Percentiles rank a stretch among this genome's conserved stretches.
These are phyloP conservation scores for Troilus luridus DNA, from an alignment of 2,888 invertebrate genomes.

Conservation along the genomic window DNA sequence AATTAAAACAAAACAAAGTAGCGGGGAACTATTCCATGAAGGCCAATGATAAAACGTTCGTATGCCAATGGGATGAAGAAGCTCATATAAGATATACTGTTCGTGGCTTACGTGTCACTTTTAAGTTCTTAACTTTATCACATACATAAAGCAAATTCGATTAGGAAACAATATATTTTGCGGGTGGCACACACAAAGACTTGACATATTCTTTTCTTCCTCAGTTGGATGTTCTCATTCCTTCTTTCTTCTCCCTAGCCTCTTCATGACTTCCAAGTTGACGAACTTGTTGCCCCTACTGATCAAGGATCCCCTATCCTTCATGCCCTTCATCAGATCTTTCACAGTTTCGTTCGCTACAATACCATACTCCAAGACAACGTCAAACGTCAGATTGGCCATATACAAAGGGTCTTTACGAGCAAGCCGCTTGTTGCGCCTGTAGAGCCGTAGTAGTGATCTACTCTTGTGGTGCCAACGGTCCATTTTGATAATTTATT, in stretches of 20 bases:
- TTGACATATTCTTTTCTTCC: background rate
- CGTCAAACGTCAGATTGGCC: background rate
- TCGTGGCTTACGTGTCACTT: no score
- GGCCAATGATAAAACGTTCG: background rate
- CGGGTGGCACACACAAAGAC: background rate
- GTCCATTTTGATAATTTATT: background rate
- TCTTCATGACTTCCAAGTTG: constrained; percentile 16
- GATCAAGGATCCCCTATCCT: background rate
- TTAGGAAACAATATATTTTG: background rate
- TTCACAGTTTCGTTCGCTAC: background rate
- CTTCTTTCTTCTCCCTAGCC: background rate
- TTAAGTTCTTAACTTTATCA: background rate
- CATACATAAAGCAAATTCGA: background rate
- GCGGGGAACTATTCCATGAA: no score
- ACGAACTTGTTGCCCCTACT: background rate
- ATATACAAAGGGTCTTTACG: background rate
- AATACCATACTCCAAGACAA: background rate
- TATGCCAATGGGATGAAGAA: background rate
- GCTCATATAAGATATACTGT: background rate
- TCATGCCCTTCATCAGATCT: background rate
- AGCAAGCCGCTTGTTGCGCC: background rate
- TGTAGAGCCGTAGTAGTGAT: background rate
- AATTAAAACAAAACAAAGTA: no score
- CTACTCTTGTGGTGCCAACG: constrained; percentile 2
- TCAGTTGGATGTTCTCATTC: background rate